Percentiles rank a stretch among this genome's conserved stretches.
These are phyloP conservation scores for Hemitrygon akajei DNA, from an alignment of 2,797 vertebrate genomes.

Conservation along the genomic window DNA sequence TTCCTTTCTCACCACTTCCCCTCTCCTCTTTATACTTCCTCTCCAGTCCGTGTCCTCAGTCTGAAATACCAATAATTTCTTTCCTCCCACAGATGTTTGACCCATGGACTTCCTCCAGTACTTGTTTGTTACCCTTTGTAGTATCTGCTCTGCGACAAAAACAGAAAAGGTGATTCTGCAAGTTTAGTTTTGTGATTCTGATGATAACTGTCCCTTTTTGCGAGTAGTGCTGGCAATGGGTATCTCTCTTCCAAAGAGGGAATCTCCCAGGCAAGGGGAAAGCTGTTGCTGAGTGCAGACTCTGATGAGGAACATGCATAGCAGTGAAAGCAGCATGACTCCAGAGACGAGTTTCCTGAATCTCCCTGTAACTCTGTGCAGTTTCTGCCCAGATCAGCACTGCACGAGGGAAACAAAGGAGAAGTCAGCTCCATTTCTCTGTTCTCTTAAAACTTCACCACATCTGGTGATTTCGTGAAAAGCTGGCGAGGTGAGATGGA, in stretches of 20 bases:
- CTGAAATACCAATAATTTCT: no score
- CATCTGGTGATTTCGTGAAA: conserved; percentile 14
- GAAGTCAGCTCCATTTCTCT: neutral
- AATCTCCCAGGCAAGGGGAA: neutral
- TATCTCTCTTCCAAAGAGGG: neutral
- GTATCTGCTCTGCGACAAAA: neutral
- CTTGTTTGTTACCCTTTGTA: neutral
- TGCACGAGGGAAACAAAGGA: neutral
- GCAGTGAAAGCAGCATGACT: neutral
- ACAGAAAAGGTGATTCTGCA: neutral
- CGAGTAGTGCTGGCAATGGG: neutral
- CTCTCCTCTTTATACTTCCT: no score
- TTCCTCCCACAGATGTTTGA: no score
- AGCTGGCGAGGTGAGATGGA: neutral
- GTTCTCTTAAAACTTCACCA: neutral
- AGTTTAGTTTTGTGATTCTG: neutral
- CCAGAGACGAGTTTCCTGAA: neutral
- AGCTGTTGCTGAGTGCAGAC: neutral
- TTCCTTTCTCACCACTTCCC: no score
- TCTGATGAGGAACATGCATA: neutral
- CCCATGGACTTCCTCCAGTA: no score
- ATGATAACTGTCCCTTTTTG: neutral
- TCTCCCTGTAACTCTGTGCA: neutral
- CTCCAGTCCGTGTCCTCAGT: no score
- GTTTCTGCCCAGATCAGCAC: neutral